phyloP scores from a whole-genome alignment of 1,140 invertebrate species.

The Aphelenchoides besseyi region DNA sequence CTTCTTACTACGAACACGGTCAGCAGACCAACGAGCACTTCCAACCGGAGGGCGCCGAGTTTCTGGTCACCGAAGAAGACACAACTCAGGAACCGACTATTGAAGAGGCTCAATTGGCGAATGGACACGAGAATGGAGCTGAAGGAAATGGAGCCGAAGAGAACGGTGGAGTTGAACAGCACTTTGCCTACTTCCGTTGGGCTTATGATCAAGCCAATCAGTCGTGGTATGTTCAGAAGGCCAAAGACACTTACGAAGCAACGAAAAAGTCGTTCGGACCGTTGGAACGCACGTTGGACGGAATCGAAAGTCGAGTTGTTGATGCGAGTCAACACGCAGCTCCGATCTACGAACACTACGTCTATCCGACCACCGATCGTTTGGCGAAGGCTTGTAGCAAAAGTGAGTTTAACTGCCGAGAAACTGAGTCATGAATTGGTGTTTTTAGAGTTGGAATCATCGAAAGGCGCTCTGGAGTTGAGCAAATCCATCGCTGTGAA shows the following conservation, averaged over 20 bases:
- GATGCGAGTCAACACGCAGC: conserved; percentile 15
- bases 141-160: no score
- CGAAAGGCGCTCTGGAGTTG: not conserved
- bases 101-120: not conserved
- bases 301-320: conserved; percentile 9
- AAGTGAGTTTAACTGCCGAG: conserved; percentile 14
- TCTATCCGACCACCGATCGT: conserved; percentile 22
- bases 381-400: not conserved
- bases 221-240: not conserved
- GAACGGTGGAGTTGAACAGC: conserved; percentile 20
- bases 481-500: not conserved
- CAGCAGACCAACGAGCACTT: not conserved
- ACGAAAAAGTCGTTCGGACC: conserved; percentile 20
- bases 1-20: not conserved
- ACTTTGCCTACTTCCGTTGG: conserved; percentile 24
- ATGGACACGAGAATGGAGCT: not conserved
- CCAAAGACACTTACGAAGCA: conserved; percentile 19
- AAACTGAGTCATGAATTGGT: not conserved
- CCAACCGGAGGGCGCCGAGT: not conserved
- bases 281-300: conserved; percentile 19
- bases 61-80: not conserved
- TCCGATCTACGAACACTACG: conserved; percentile 25
- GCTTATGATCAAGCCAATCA: conserved; percentile 25
- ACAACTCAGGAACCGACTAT: no score
- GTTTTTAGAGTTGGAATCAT: conserved; percentile 19